Base-by-base conservation (phyloP, 2,797 vertebrate genomes). In the Melanotaenia parkinsoni region DNA sequence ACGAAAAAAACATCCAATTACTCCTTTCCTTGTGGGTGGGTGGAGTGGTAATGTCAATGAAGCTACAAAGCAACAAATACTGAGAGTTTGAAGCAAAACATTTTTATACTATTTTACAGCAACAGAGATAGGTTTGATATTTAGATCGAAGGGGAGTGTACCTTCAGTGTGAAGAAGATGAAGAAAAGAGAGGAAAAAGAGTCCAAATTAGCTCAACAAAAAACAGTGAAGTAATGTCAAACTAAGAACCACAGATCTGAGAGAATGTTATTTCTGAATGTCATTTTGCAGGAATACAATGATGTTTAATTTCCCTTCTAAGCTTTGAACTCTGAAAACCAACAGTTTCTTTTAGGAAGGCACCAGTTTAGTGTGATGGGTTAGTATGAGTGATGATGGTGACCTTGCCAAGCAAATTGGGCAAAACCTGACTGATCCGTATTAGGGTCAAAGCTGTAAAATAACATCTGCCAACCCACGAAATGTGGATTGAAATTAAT, bases 1-100 rank as follows among this genome's bases (percentile, higher is more conserved):
- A 61, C 63, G 60, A 78, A 78, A 72, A 61, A 64, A 58, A 63
- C 37, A 83, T 75, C 63, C 60, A 74, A 26, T 66, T 54, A 72
- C 71, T 82, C 30, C 37, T 72, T 66, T 65, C 59, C 69, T 77
- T 35, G 56, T 1, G 10, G 54, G 57, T 57, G 38, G 70, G 22
- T 67, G 28, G 58, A 35, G 68, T 59, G 56, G 68, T 28, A 53
- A 69, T 54, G 54, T 77, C 68, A 43, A 12, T 30, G 67, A 38
- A 58, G 61, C 58, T 54, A 66, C 56, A 4, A 63, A 45, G 35
- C 8, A 22, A 57, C 43, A 73, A 65, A 71, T 13, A 13, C 11
- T 38, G 74, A 58, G 40, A 47, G 45, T 84, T 72, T 54, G 37
- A 72, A 67, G 61, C 72, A 45, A 64, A 50, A 47, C n/a, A 28